Base-by-base conservation (phyloP, 2,888 invertebrate genomes). In the Volucella inflata region DNA sequence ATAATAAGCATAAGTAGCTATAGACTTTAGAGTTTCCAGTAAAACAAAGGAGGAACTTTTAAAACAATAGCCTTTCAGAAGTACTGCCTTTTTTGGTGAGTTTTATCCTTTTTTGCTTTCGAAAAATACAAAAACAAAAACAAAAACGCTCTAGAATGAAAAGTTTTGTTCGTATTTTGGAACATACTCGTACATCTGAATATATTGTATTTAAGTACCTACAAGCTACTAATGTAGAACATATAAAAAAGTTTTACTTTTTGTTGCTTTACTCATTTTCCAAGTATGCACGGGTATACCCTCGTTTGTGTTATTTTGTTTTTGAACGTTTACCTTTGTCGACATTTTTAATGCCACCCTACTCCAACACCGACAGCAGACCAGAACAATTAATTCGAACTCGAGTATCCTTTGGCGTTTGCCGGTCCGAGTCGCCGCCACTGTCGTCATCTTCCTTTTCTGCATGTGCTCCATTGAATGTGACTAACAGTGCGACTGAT, bases 361-460 rank as follows among this genome's bases (percentile, higher is more conserved):
- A 17, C n/a, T 8, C 16, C 36, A 11, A 2, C 17, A 40, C 44
- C 12, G 21, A 64, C 70, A 40, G 79, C 30, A 21, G 30, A 48
- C 21, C 64, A 48, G 64, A 65, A 65, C 76, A 76, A 72, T 82
- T 82, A 82, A 82, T 77, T 82, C 77, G 62, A 82, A 82, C 72
- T 82, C 77, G 62, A 78, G 82, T 83, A 78, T 83, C 77, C 77
- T 83, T 78, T 65, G 82, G 72, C 60, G 60, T 83, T 57, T 72
- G 16, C 46, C 71, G 51, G 72, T 82, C 82, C n/a, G n/a, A n/a
- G n/a, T n/a, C n/a, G 21, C 21, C 21, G 2, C 21, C 21, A 21
- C 21, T 21, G 3, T 21, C 21, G 77, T 71, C 59, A 60, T 60
- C 71, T 71, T 59, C 55, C 53, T 55, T 62, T 72, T 82, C 77